These are phyloP conservation scores for Lerema accius DNA, from an alignment of 1,140 invertebrate species.

Conservation along the genomic window DNA sequence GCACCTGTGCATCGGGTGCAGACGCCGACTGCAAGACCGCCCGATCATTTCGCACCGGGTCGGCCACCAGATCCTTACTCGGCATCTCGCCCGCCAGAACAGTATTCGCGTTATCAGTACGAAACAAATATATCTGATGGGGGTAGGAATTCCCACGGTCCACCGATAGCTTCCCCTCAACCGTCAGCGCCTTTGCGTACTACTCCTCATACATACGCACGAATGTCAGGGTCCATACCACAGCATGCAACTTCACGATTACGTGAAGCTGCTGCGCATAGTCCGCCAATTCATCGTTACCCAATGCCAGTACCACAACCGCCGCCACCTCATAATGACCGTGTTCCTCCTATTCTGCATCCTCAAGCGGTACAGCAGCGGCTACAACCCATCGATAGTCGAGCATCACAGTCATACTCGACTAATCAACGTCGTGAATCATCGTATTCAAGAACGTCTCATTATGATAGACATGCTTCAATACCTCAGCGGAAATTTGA, in stretches of 20 bases:
- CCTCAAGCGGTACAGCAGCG: conserved; percentile 59
- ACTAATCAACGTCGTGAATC: conserved; percentile 60
- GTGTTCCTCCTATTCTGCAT: conserved; percentile 74
- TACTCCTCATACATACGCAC: conserved; percentile 71
- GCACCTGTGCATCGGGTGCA: conserved; percentile 60
- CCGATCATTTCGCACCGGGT: conserved; percentile 59
- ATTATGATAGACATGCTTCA: conserved; percentile 67
- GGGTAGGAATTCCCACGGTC: conserved; percentile 57
- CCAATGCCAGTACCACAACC: conserved; percentile 57
- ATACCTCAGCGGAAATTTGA: conserved; percentile 71
- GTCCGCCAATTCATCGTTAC: conserved; percentile 61
- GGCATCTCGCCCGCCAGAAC: conserved; percentile 61
- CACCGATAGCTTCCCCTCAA: conserved; percentile 61
- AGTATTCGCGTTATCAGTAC: conserved; percentile 65
- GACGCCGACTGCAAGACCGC: conserved; percentile 58
- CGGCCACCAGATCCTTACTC: conserved; percentile 70
- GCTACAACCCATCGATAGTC: conserved; percentile 48
- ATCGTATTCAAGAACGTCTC: conserved; percentile 53
- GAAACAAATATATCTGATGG: conserved; percentile 56
- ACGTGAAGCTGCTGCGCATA: conserved; percentile 60
- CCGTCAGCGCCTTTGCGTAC: conserved; percentile 62
- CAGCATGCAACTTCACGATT: conserved; percentile 59
- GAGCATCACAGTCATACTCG: conserved; percentile 57
- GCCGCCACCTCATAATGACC: conserved; percentile 71
- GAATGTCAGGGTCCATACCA: conserved; percentile 63